Evolutionary conservation across 2,113 vertebrate genomes (phyloP).

Genomic region (Oxyruncus cristatus): DNA sequence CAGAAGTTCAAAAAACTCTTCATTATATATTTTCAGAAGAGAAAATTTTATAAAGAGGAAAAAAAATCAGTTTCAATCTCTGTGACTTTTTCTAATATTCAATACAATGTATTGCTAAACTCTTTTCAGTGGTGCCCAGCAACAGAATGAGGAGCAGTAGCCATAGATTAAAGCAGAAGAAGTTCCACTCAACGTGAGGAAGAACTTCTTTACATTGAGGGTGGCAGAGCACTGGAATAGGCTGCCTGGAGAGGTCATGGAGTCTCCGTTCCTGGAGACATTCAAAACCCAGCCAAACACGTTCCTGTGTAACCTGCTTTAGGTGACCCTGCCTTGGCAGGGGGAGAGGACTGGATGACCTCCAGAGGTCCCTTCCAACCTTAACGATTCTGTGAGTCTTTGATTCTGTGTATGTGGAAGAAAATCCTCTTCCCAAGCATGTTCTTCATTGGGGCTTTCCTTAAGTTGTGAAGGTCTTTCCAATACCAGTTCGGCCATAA

Average conservation of each 20-base stretch:
- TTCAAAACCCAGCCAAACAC: not conserved
- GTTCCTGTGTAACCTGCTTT: not conserved
- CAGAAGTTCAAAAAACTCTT: slow-evolving; percentile 86
- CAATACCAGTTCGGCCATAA: slow-evolving; percentile 90
- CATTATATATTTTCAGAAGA: slow-evolving; percentile 87
- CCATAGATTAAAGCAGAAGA: not conserved
- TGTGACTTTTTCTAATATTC: slow-evolving; percentile 85
- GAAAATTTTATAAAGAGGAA: slow-evolving; percentile 86
- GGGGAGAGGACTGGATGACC: not conserved
- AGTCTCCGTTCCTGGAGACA: not conserved
- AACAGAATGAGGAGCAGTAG: not conserved
- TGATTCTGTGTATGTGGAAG: slow-evolving; percentile 73
- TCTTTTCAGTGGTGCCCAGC: not conserved
- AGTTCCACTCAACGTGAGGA: not conserved
- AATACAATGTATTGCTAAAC: slow-evolving; percentile 78
- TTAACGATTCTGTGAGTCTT: not conserved
- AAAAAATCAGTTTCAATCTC: slow-evolving; percentile 71
- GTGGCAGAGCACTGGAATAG: not conserved
- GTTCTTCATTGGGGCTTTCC: slow-evolving; percentile 82
- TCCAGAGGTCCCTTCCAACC: not conserved
- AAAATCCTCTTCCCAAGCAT: slow-evolving; percentile 90
- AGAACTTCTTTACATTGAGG: not conserved
- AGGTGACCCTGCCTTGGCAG: not conserved
- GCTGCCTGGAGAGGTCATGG: not conserved
- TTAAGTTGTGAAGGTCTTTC: slow-evolving; percentile 91